These are phyloP conservation scores for Spodoptera litura DNA, from an alignment of 1,140 invertebrate species.

Conservation along the genomic window DNA sequence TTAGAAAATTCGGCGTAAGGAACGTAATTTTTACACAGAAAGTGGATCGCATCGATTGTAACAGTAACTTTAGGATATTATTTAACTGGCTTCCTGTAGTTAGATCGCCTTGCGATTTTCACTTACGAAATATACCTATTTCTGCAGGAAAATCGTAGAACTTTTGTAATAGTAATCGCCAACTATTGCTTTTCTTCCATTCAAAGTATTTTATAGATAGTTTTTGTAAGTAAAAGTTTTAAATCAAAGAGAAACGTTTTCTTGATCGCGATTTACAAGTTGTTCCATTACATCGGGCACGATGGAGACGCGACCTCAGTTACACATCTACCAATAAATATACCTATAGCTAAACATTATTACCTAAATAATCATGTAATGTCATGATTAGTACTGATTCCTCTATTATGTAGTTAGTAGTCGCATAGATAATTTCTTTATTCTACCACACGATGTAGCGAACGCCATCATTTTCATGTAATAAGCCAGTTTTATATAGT, in stretches of 20 bases:
- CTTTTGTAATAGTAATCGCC: constrained; percentile 12
- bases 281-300: constrained; percentile 27
- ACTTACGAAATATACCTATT: constrained; percentile 38
- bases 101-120: constrained; percentile 46
- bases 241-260: constrained; percentile 17
- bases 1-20: constrained; percentile 60
- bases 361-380: constrained; percentile 46
- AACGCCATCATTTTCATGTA: constrained; percentile 55
- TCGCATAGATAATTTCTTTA: constrained; percentile 50
- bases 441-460: constrained; percentile 56
- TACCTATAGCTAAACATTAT: constrained; percentile 32
- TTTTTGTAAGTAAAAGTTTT: constrained; percentile 7
- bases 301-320: constrained; percentile 36
- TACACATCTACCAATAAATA: constrained; percentile 26
- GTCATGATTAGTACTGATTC: constrained; percentile 50
- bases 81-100: constrained; percentile 62
- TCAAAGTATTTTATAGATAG: constrained; percentile 13
- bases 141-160: constrained; percentile 43
- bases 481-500: constrained; percentile 74
- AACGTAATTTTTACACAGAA: constrained; percentile 56
- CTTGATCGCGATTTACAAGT: constrained; percentile 22
- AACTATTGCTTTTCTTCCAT: constrained; percentile 40
- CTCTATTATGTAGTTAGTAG: constrained; percentile 46
- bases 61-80: constrained; percentile 51
- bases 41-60: constrained; percentile 53